phyloP scores from a whole-genome alignment of 2,797 vertebrate species.

The Lepidocolaptes lacrymiger region DNA sequence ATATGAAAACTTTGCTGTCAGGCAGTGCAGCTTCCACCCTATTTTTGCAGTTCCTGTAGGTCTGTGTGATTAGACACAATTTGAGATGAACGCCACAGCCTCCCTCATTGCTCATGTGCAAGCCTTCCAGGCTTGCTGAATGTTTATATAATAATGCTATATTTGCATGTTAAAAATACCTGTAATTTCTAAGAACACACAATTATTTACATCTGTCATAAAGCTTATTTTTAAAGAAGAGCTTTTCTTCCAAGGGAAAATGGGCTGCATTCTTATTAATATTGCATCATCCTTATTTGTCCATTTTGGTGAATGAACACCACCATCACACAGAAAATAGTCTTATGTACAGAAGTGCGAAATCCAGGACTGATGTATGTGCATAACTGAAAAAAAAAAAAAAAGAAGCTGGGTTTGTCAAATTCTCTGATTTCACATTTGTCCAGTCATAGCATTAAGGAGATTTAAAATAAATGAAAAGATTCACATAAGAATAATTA shows the following conservation, averaged over 20 bases:
- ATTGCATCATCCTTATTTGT: background rate
- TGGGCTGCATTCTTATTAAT: background rate
- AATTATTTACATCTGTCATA: background rate
- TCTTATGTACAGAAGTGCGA: background rate
- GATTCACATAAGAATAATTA: background rate
- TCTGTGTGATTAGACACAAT: no score
- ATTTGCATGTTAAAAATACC: background rate
- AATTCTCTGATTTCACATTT: slow-evolving; percentile 6
- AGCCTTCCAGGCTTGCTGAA: no score
- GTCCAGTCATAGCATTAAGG: background rate
- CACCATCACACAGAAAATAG: background rate
- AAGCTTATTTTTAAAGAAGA: background rate
- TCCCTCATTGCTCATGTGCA: no score
- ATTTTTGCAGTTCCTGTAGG: no score
- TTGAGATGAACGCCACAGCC: no score
- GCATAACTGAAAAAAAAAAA: background rate
- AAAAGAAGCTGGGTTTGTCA: background rate
- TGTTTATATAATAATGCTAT: background rate
- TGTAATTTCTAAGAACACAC: background rate
- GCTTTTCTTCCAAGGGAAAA: background rate
- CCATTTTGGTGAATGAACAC: background rate
- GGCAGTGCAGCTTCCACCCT: no score
- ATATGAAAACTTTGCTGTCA: no score
- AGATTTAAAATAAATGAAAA: background rate
- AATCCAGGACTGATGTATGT: background rate